A percentile compares a stretch with the other conserved stretches of the same genome.
phyloP scores from a whole-genome alignment of 2,797 vertebrate genomes.

The Bufotes viridis region DNA sequence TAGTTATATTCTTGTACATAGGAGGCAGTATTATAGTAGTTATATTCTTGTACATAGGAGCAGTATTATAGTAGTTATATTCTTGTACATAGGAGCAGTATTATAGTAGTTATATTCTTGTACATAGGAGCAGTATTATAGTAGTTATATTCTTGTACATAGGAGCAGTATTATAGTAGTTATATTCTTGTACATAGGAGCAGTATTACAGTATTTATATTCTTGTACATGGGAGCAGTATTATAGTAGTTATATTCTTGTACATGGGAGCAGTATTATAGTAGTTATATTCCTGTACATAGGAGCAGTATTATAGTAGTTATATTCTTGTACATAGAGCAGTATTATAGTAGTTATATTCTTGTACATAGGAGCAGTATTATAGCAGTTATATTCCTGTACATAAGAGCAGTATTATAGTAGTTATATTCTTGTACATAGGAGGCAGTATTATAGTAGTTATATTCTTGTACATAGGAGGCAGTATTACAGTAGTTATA shows the following conservation, averaged over 20 bases:
- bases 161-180: too few relatives aligned
- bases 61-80: too few relatives aligned
- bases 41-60: too few relatives aligned
- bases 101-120: constrained; percentile 2
- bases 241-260: constrained; percentile 2
- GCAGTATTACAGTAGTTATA: too few relatives aligned
- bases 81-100: not conserved
- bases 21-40: too few relatives aligned
- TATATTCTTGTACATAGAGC: too few relatives aligned
- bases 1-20: not conserved
- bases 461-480: not conserved
- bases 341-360: too few relatives aligned
- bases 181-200: too few relatives aligned
- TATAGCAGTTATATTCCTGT: too few relatives aligned
- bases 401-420: not conserved
- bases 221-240: not conserved
- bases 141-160: not conserved
- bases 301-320: not conserved
- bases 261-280: not conserved
- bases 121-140: not conserved
- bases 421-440: not conserved
- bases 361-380: too few relatives aligned
- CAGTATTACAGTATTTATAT: too few relatives aligned
- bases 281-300: not conserved
- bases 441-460: not conserved